These are phyloP conservation scores for Megaleporinus macrocephalus DNA, from an alignment of 2,113 vertebrate genomes.

Conservation along the genomic window DNA sequence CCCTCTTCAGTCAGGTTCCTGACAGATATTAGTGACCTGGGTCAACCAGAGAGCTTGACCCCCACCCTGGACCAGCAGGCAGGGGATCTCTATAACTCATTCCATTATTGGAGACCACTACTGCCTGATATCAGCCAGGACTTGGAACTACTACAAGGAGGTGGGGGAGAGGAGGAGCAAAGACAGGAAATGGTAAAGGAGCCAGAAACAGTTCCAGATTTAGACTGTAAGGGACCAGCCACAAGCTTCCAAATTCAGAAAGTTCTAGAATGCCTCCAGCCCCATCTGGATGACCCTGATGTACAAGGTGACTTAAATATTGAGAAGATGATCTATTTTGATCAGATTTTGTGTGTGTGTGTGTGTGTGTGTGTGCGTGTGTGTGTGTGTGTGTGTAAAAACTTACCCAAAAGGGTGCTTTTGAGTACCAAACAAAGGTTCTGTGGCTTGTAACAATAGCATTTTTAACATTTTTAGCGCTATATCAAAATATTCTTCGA, in stretches of 20 bases:
- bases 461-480: too few species aligned
- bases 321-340: neutral
- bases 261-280: constrained; percentile 85
- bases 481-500: too few species aligned
- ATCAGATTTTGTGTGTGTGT: too few species aligned
- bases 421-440: too few species aligned
- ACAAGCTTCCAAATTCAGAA: constrained; percentile 86
- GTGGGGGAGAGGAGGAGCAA: constrained; percentile 53
- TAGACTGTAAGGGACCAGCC: constrained; percentile 63
- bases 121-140: constrained; percentile 89
- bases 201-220: constrained; percentile 44
- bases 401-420: too few species aligned
- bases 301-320: constrained; percentile 79
- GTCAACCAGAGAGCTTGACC: constrained; percentile 20
- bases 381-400: too few species aligned
- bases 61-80: constrained; percentile 55
- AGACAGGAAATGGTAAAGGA: constrained; percentile 37
- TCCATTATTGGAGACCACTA: constrained; percentile 86
- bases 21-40: neutral
- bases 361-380: too few species aligned
- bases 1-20: neutral
- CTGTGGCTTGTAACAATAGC: too few species aligned
- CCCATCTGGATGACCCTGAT: constrained; percentile 85
- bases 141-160: constrained; percentile 79
- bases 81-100: constrained; percentile 81